These are phyloP conservation scores for Meandrina meandrites DNA, from an alignment of 92 coral and sea anemone species.

Conservation along the genomic window DNA sequence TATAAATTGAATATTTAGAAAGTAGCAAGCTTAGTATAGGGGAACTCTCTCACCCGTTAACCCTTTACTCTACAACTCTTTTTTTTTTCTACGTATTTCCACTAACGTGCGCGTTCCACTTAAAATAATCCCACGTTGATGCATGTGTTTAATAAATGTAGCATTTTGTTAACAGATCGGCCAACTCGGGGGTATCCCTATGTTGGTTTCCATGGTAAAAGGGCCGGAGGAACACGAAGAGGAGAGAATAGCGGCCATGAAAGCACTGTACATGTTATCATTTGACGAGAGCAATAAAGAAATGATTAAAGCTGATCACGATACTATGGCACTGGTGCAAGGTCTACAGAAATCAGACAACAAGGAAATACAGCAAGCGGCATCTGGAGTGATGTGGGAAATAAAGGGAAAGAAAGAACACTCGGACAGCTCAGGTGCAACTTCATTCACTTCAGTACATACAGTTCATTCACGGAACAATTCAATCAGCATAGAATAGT, in stretches of 20 bases:
- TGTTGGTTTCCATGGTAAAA: slow-evolving; percentile 54
- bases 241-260: slow-evolving; percentile 48
- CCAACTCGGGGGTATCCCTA: slow-evolving; percentile 55
- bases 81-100: not conserved
- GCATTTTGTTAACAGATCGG: slow-evolving; percentile 45
- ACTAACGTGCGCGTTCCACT: not conserved
- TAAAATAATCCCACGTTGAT: not conserved
- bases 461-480: not conserved
- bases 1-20: not conserved
- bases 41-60: not conserved
- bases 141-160: not conserved
- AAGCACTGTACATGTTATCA: slow-evolving; percentile 67
- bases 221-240: slow-evolving; percentile 37
- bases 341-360: slow-evolving; percentile 38
- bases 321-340: slow-evolving; percentile 38
- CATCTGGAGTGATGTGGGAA: slow-evolving; percentile 70
- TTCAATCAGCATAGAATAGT: not conserved
- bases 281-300: slow-evolving; percentile 62
- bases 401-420: slow-evolving; percentile 55
- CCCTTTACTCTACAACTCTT: not conserved
- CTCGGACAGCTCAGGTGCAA: slow-evolving; percentile 16
- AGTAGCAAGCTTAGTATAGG: not conserved
- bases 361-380: slow-evolving; percentile 62
- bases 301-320: slow-evolving; percentile 33
- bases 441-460: not conserved